These are phyloP conservation scores for Dryomyza anilis DNA, from an alignment of 2,888 invertebrate species.

Conservation along the genomic window DNA sequence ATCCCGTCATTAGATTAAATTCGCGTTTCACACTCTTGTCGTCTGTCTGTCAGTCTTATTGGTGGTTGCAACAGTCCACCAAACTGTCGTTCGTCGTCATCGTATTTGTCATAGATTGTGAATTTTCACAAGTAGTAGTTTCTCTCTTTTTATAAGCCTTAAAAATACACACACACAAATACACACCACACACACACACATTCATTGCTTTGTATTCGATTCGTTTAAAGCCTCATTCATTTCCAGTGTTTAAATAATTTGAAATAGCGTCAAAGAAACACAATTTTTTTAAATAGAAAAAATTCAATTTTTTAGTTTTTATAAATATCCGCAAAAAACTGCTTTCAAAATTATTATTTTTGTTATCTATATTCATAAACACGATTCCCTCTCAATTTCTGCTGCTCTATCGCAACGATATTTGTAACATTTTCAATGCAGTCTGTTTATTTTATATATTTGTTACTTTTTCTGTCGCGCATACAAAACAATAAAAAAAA, in stretches of 20 bases:
- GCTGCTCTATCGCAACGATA: too few relatives aligned
- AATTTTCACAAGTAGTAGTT: too few relatives aligned
- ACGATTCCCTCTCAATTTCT: not conserved
- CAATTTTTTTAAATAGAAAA: not conserved
- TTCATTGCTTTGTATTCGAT: too few relatives aligned
- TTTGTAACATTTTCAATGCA: not conserved
- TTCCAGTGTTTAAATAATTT: not conserved
- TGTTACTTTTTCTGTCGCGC: not conserved
- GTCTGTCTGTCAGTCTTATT: too few relatives aligned
- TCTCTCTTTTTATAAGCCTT: too few relatives aligned
- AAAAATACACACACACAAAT: too few relatives aligned
- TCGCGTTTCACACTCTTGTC: not conserved
- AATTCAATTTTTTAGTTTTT: not conserved
- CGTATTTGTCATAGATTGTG: too few relatives aligned
- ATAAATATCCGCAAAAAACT: not conserved
- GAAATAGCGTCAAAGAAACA: too few relatives aligned
- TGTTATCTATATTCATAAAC: slow-evolving; percentile 12
- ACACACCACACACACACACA: too few relatives aligned
- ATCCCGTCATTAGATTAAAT: slow-evolving; percentile 63
- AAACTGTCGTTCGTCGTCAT: too few relatives aligned
- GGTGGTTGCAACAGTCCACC: too few relatives aligned
- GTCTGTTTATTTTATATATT: not conserved
- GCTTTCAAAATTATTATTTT: not conserved
- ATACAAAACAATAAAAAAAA: not conserved
- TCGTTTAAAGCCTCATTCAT: not conserved